Evolutionary conservation across 2,113 vertebrate genomes (phyloP).

Genomic region (Cynopterus brachyotis): DNA sequence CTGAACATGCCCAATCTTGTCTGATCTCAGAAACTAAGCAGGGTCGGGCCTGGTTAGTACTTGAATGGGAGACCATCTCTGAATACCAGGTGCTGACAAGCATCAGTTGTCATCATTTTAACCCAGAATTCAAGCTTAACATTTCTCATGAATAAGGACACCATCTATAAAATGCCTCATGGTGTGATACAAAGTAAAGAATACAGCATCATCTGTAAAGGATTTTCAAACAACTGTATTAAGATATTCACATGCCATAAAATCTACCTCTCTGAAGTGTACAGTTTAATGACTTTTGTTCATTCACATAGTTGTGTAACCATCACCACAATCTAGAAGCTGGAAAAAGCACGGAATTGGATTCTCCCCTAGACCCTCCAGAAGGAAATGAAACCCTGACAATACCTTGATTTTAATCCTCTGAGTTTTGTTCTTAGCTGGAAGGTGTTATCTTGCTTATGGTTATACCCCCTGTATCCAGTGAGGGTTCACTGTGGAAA

Average conservation of each 20-base stretch:
- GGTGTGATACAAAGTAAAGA: not conserved
- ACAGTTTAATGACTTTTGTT: not conserved
- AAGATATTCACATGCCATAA: not conserved
- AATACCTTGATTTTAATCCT: not conserved
- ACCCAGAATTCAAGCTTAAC: not conserved
- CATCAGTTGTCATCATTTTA: not conserved
- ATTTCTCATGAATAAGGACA: not conserved
- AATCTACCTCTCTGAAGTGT: not conserved
- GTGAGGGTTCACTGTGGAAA: not conserved
- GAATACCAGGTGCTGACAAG: no score
- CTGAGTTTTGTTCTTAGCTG: not conserved
- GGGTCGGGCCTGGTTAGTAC: no score
- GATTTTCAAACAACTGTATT: not conserved
- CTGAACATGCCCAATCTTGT: no score
- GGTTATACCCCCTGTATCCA: not conserved
- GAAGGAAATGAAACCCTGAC: not conserved
- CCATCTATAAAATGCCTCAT: not conserved
- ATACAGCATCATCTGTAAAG: not conserved
- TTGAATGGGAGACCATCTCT: no score
- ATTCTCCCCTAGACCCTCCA: not conserved
- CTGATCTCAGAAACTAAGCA: no score
- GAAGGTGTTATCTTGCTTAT: not conserved
- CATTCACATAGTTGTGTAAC: not conserved
- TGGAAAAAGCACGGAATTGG: not conserved
- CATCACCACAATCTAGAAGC: not conserved